phyloP scores from a whole-genome alignment of 2,888 invertebrate genomes.

The Furcula furcula region DNA sequence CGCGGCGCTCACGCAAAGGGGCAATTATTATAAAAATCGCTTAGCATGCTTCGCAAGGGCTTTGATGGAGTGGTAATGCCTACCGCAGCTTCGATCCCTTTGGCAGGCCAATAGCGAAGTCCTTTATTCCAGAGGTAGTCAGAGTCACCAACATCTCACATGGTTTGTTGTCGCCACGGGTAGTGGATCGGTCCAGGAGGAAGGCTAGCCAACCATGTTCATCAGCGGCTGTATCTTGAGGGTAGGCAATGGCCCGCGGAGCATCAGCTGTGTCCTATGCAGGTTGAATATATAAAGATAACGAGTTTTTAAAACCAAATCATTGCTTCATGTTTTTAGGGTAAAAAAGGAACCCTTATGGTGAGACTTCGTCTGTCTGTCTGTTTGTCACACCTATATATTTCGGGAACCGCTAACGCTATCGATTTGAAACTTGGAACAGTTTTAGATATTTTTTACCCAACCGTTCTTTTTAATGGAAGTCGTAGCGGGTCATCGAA shows the following conservation, averaged over 20 bases:
- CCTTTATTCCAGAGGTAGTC: slow-evolving; percentile 82
- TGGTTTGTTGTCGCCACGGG: slow-evolving; percentile 85
- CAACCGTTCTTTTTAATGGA: too few relatives aligned
- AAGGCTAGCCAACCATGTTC: slow-evolving; percentile 50
- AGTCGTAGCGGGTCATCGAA: too few relatives aligned
- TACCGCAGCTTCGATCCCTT: slow-evolving; percentile 95
- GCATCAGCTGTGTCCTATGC: slow-evolving; percentile 37
- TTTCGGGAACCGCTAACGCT: too few relatives aligned
- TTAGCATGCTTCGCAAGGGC: slow-evolving; percentile 32
- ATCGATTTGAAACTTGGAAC: too few relatives aligned
- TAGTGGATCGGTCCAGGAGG: slow-evolving; percentile 33
- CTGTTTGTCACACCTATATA: too few relatives aligned
- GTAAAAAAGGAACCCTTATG: too few relatives aligned
- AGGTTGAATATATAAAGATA: too few relatives aligned
- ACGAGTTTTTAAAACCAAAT: too few relatives aligned
- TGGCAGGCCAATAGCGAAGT: slow-evolving; percentile 97
- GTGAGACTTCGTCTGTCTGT: too few relatives aligned
- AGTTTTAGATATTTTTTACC: too few relatives aligned
- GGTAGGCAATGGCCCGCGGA: slow-evolving; percentile 15
- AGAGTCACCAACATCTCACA: slow-evolving; percentile 98
- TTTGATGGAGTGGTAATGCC: slow-evolving; percentile 21
- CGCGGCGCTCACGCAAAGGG: slow-evolving; percentile 24
- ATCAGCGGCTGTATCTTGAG: slow-evolving; percentile 32
- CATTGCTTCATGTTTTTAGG: too few relatives aligned
- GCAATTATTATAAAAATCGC: slow-evolving; percentile 15